Base-by-base conservation (phyloP, 2,888 invertebrate species). In the Tinea trinotella region DNA sequence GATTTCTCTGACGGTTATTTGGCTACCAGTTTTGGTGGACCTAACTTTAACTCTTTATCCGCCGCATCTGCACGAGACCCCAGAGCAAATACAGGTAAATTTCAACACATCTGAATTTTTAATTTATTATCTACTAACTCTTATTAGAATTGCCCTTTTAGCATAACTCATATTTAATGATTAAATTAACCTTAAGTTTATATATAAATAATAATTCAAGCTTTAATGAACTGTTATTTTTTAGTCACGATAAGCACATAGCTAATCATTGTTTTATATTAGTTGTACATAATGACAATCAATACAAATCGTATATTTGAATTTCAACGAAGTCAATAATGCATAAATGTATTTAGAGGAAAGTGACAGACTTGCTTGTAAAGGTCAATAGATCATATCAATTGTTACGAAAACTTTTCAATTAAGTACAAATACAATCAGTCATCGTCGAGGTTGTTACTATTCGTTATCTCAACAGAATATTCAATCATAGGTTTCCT, bases 31-130 rank as follows among this genome's bases (percentile, higher is more conserved):
- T 84, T 82, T 24, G 85, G 83, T 40, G 77, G 74, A 17, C 81
- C 82, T 49, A 74, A 71, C 53, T 74, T 77, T 55, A 86, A 79
- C 57, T 71, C 72, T 15, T 69, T 86, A 6, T 71, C 82, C 1
- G 62, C 71, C 12, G 81, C 82, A 1, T 76, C 76, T 6, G 71
- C 77, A 35, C 85, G 90, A 64, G 90, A 90, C 64, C 88, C 89
- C 18, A 76, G 90, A 67, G 87, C 85, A 46, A 88, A 90, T 65
- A 84, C 74, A 69, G 87, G 87, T 86, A 71, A 40, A 9, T 30
- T 30, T 7, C 10, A 30, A 30, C 30, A 7, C n/a, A n/a, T n/a
- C n/a, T n/a, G n/a, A n/a, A n/a, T n/a, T n/a, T n/a, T n/a, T n/a
- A n/a, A n/a, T n/a, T n/a, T n/a, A n/a, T n/a, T n/a, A n/a, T n/a